Evolutionary conservation across 2,888 invertebrate genomes (phyloP), one percentile per base, ranked within the genome.

Genomic region (Selenia dentaria): DNA sequence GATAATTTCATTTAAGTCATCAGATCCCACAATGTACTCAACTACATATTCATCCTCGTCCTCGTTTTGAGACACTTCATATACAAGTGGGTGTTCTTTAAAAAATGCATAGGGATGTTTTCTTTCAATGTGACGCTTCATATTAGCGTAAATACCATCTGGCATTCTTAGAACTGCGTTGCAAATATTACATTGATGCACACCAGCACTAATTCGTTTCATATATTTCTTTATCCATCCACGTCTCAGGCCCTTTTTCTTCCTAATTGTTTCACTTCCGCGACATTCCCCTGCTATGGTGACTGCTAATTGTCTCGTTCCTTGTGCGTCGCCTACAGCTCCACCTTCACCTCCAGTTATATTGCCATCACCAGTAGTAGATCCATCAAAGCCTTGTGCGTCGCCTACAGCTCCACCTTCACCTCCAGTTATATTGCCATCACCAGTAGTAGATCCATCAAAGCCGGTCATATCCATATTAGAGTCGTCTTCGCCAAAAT

Each of bases 381-480:
- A 89, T 50, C 91, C 89, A 76, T 91, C 91, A 79, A 91, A 91
- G 13, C 90, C 91, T 91, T 54, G 39, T 78, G 91, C 91, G 75
- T 91, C 91, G 64, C 91, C 91, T 69, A 91, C 91, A 64, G 91
- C 91, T 39, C 91, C 91, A 57, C 91, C 91, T 78, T 91, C 91
- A 36, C 86, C 80, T 62, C 86, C 89, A 73, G 90, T 83, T 37
- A 91, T 75, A 73, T 87, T 90, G 51, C 90, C 90, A 74, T 91
- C 91, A 43, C 91, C 90, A 60, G 90, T 84, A 34, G 88, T 70
- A 10, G 91, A 89, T 50, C 91, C 89, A 76, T 91, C 91, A 79
- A 91, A 91, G 91, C 91, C 91, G 72, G 90, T 80, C 92, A 93
- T 92, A 79, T 93, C 93, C 79, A 93, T 93, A 71, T 93, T 93